Evolutionary conservation across 2,113 vertebrate genomes (phyloP).

Genomic region (Turnix velox): DNA sequence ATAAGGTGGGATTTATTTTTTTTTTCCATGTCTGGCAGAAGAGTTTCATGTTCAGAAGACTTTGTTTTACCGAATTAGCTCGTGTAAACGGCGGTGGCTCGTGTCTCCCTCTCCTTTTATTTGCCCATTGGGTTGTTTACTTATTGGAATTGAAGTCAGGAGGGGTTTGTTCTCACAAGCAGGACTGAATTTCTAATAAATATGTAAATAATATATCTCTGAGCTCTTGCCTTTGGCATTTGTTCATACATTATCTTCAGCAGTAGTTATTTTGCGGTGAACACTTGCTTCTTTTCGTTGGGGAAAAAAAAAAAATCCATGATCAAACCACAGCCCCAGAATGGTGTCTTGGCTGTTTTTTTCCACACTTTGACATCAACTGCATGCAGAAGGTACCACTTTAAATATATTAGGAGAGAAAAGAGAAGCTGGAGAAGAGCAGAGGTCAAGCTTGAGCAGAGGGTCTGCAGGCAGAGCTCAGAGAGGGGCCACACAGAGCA

Average conservation of each 20-base stretch:
- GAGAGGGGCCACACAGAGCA: background rate
- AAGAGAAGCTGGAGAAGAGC: background rate
- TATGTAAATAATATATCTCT: constrained; percentile 78
- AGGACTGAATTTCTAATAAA: constrained; percentile 81
- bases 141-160: constrained; percentile 82
- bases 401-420: background rate
- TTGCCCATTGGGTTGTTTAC: constrained; percentile 82
- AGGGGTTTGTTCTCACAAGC: constrained; percentile 65
- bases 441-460: background rate
- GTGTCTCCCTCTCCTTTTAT: constrained; percentile 64
- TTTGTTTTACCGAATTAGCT: constrained; percentile 54
- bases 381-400: background rate
- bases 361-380: background rate
- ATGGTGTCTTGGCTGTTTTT: background rate
- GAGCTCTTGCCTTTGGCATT: constrained; percentile 48
- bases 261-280: constrained; percentile 29
- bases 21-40: constrained; percentile 30
- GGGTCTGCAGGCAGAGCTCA: rapidly evolving
- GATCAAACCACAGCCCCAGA: background rate
- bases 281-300: background rate
- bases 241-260: background rate
- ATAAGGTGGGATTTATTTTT: background rate
- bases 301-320: background rate
- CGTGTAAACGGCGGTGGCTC: constrained; percentile 56
- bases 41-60: constrained; percentile 46